Base-by-base conservation (phyloP, 2,113 vertebrate species). In the Poicephalus meyeri region DNA sequence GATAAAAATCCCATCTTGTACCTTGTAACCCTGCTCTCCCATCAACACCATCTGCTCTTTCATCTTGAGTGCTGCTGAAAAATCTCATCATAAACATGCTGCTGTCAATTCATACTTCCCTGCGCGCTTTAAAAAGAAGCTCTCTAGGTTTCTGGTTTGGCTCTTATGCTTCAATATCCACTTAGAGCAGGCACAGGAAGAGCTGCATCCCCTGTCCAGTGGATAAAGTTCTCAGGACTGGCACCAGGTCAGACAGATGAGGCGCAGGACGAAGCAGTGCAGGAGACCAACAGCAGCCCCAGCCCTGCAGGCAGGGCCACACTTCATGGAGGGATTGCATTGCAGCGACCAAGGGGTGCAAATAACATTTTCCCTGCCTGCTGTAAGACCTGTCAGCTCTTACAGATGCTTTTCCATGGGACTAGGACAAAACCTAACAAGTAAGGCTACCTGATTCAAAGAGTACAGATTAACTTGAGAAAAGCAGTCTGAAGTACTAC, bases 11-110 rank as follows among this genome's bases (percentile, higher is more conserved):
- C 80, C 80, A 74, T 95, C 93, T 37, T 78, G 86, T 88, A 92
- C 52, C 83, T 94, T 61, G 72, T 46, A 91, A 95, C 90, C 92
- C 69, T 2, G 18, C 82, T 90, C 39, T 16, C 82, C 92, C 93
- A 87, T 93, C 96, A 89, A 11, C 90, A 86, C 96, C 96, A 96
- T 96, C 96, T 97, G 96, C 90, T 94, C 91, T 37, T 91, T 91
- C 95, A 87, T 96, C 86, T 79, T 24, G 73, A 94, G 91, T 17
- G 83, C 88, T 82, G 92, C 53, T 0, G 41, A 86, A 78, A 82
- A 86, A 89, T 82, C 91, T 94, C 92, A 33, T 76, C 80, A 7
- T 1, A 24, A 79, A 53, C 88, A 53, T 8, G 69, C 81, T 92
- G 95, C 93, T 95, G 96, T 89, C 95, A 93, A 8, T 31, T 87